A percentile compares a stretch with the other conserved stretches of the same genome.
Evolutionary conservation across 2,113 vertebrate genomes (phyloP).

Genomic region (Limnothrissa miodon): DNA sequence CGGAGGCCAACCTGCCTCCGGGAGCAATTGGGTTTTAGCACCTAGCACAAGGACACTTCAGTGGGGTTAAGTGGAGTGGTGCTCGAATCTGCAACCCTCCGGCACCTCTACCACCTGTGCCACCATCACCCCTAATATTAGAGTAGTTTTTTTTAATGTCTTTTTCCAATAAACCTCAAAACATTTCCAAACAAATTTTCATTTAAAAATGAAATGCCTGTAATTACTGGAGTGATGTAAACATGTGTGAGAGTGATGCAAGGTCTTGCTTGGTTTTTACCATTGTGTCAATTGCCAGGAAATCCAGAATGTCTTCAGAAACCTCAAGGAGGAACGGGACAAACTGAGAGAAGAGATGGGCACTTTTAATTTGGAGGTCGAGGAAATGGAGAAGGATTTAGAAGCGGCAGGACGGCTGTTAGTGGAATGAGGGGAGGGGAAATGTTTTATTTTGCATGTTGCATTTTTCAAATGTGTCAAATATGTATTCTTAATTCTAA

Average conservation of each 20-base stretch:
- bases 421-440: constrained; percentile 29
- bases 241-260: background rate
- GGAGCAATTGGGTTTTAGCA: too few relatives aligned
- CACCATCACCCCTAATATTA: too few relatives aligned
- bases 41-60: too few relatives aligned
- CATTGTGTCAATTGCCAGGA: constrained; percentile 47
- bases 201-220: too few relatives aligned
- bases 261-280: background rate
- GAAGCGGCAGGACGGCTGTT: constrained; percentile 60
- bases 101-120: too few relatives aligned
- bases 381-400: constrained; percentile 61
- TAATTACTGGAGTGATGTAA: background rate
- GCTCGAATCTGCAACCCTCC: too few relatives aligned
- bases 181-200: too few relatives aligned
- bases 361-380: constrained; percentile 55
- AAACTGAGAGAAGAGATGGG: constrained; percentile 59
- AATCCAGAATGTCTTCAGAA: constrained; percentile 58
- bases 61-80: too few relatives aligned
- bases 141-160: too few relatives aligned
- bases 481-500: background rate
- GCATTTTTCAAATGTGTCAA: background rate
- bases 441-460: background rate
- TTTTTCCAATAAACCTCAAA: too few relatives aligned
- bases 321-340: constrained; percentile 51
- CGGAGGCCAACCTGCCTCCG: too few relatives aligned